phyloP scores from a whole-genome alignment of 2,797 vertebrate species.

The Gambelia wislizenii region DNA sequence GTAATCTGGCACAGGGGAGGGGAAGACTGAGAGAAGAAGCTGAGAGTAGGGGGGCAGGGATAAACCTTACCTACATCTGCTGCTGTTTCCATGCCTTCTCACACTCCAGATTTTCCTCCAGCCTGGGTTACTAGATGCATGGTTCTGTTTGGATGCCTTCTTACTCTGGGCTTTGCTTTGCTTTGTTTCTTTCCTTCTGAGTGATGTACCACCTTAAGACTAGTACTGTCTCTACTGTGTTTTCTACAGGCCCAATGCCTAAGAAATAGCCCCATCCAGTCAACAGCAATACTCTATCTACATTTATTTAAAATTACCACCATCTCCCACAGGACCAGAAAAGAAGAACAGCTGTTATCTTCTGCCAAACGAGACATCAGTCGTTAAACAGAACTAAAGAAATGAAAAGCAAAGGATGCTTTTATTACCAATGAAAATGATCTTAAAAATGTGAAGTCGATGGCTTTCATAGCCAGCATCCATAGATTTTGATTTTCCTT shows the following conservation, averaged over 20 bases:
- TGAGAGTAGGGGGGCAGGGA: no score
- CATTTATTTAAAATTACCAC: background rate
- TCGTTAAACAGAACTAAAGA: background rate
- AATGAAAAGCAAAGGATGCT: background rate
- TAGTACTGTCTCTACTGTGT: background rate
- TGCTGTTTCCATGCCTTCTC: background rate
- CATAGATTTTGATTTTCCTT: no score
- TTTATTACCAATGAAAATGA: constrained; percentile 10
- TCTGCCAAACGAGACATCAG: background rate
- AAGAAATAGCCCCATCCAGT: background rate
- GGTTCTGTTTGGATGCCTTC: background rate
- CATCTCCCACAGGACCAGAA: no score
- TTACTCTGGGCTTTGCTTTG: background rate
- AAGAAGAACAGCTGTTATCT: background rate
- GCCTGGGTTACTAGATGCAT: background rate
- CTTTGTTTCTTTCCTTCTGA: background rate
- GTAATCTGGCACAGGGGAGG: background rate
- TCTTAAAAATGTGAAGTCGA: constrained; percentile 6
- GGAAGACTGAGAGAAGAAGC: background rate
- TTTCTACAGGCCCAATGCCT: background rate
- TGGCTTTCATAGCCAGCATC: no score
- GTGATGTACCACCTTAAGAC: background rate
- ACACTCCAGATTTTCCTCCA: background rate
- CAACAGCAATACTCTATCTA: background rate
- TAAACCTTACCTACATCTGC: background rate